These are phyloP conservation scores for Drepanosiphum platanoidis DNA, from an alignment of 2,888 invertebrate genomes.

Conservation along the genomic window DNA sequence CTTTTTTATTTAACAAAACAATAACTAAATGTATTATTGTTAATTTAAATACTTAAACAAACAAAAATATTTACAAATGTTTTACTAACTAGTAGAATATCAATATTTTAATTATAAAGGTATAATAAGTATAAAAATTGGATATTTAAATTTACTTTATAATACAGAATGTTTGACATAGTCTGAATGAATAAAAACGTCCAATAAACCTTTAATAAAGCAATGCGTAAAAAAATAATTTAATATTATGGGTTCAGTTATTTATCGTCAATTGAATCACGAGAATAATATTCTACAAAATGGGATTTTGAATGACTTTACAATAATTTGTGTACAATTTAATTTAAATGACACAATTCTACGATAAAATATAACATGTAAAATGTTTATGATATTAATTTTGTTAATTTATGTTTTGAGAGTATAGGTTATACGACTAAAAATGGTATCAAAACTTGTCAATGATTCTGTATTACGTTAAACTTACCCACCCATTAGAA, in stretches of 20 bases:
- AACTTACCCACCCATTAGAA: conserved; percentile 36
- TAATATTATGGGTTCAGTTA: not conserved
- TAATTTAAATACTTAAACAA: conserved; percentile 51
- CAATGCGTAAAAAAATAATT: conserved; percentile 19
- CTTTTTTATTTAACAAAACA: conserved; percentile 39
- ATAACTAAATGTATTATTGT: conserved; percentile 42
- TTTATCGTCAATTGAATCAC: not conserved
- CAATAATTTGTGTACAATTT: not conserved
- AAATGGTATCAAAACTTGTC: not conserved
- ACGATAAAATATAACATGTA: not conserved
- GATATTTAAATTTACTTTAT: conserved; percentile 16
- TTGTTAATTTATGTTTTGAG: not conserved
- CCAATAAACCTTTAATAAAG: not conserved
- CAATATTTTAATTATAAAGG: conserved; percentile 49
- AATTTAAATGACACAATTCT: not conserved
- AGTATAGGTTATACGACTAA: not conserved
- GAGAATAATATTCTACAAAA: not conserved
- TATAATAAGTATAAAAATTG: conserved; percentile 23
- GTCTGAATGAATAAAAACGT: not conserved
- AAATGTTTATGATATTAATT: not conserved
- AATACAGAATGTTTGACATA: conserved; percentile 38
- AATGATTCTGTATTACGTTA: conserved; percentile 38
- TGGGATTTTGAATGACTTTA: not conserved
- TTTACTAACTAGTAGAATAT: conserved; percentile 51
- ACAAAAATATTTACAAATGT: conserved; percentile 57